A percentile compares a stretch with the other conserved stretches of the same genome.
phyloP scores from a whole-genome alignment of 1,140 invertebrate genomes.

The Drosophila equinoxialis region DNA sequence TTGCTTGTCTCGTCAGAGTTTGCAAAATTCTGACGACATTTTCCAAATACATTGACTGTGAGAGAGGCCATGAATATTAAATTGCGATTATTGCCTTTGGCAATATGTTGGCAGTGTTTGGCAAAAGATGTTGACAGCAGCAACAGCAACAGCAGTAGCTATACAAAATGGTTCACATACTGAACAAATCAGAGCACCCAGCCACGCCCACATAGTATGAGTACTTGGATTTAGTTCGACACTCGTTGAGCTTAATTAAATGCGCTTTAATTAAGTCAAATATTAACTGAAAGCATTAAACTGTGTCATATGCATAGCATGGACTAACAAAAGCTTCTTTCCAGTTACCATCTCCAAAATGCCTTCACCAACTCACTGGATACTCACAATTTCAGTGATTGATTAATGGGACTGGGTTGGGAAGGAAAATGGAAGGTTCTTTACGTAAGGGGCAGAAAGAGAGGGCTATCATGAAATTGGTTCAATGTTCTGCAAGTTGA shows the following conservation, averaged over 20 bases:
- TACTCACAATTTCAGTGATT: constrained; percentile 45
- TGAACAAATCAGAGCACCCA: not conserved
- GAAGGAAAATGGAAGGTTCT: no score
- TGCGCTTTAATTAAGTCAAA: constrained; percentile 70
- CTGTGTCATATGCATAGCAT: constrained; percentile 38
- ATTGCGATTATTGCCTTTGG: constrained; percentile 78
- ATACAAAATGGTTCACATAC: constrained; percentile 21
- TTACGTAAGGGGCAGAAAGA: not conserved
- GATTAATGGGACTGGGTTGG: constrained; percentile 41
- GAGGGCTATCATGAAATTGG: constrained; percentile 23
- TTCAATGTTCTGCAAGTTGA: constrained; percentile 46
- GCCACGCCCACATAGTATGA: not conserved
- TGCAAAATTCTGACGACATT: constrained; percentile 58
- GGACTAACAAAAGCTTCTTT: constrained; percentile 15
- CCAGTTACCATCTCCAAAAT: not conserved
- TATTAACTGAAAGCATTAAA: constrained; percentile 52
- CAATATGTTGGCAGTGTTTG: constrained; percentile 53
- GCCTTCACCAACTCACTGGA: constrained; percentile 3
- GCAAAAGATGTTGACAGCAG: constrained; percentile 13
- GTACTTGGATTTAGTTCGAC: constrained; percentile 25
- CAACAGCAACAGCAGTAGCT: not conserved
- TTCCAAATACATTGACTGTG: constrained; percentile 76
- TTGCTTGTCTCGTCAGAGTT: constrained; percentile 31
- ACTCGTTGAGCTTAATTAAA: constrained; percentile 60
- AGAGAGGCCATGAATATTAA: constrained; percentile 76